Percentiles rank a stretch among this genome's conserved stretches.
Conservation (phyloP, 2,113 vertebrate species). For the Reinhardtius hippoglossoides region DNA sequence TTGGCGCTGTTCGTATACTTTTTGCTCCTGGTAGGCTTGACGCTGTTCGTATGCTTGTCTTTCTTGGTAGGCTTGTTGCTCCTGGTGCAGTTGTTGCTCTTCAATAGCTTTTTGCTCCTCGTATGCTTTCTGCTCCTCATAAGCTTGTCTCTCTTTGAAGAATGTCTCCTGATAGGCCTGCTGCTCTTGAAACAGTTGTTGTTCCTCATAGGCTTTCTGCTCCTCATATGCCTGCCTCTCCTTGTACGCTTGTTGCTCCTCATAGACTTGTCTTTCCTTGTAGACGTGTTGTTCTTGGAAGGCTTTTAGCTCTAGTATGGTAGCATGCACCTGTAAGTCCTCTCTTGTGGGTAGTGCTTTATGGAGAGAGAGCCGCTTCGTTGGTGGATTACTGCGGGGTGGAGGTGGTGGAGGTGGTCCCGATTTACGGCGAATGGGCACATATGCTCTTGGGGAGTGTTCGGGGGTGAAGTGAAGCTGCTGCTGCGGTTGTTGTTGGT, state of each 20-base stretch:
- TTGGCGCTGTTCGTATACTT: conserved; percentile 61
- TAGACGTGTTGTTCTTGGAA: conserved; percentile 70
- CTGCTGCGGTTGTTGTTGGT: conserved; percentile 40
- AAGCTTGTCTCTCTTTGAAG: conserved; percentile 71
- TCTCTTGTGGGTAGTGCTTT: conserved; percentile 80
- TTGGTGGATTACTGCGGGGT: conserved; percentile 79
- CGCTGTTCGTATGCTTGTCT: conserved; percentile 62
- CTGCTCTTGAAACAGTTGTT: conserved; percentile 67
- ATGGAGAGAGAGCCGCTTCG: conserved; percentile 82
- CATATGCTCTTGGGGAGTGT: conserved; percentile 72
- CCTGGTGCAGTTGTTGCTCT: conserved; percentile 66
- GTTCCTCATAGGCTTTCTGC: conserved; percentile 71
- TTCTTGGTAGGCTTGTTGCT: conserved; percentile 66
- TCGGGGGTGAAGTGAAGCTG: conserved; percentile 70
- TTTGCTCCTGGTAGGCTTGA: conserved; percentile 66
- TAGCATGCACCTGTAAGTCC: conserved; percentile 74
- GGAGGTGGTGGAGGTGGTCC: conserved; percentile 86
- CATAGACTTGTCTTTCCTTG: conserved; percentile 63
- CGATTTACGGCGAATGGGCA: conserved; percentile 81
- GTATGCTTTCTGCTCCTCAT: conserved; percentile 67
- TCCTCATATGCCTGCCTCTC: conserved; percentile 69
- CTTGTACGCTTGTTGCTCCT: conserved; percentile 65
- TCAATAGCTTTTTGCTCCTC: conserved; percentile 72
- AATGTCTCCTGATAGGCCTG: conserved; percentile 72
- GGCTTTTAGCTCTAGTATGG: conserved; percentile 75